phyloP scores from a whole-genome alignment of 1,140 invertebrate species.

The Lepidotrigona ventralis region DNA sequence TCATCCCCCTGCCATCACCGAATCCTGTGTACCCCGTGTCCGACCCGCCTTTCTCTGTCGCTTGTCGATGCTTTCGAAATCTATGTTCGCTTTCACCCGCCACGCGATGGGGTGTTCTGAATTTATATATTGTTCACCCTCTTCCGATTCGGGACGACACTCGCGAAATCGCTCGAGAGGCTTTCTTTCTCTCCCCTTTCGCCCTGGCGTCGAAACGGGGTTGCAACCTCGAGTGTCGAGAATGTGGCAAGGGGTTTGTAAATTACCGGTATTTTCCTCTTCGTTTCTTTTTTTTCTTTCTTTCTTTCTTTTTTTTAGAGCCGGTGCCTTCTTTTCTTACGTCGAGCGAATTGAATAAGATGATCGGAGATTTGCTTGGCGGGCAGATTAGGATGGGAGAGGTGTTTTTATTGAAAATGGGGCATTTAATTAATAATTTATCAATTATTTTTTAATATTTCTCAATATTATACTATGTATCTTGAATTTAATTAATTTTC shows the following conservation, averaged over 20 bases:
- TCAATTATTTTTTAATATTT: no score
- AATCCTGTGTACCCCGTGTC: background rate
- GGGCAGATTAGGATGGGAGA: background rate
- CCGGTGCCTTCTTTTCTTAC: background rate
- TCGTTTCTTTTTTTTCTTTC: background rate
- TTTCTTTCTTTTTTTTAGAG: background rate
- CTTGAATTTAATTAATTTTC: no score
- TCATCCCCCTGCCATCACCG: background rate
- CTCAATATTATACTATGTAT: no score
- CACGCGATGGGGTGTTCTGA: slow-evolving; percentile 44
- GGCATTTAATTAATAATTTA: no score
- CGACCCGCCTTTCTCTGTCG: slow-evolving; percentile 33
- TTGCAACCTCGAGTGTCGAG: slow-evolving; percentile 19
- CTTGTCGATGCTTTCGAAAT: slow-evolving; percentile 58
- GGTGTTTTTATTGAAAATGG: background rate
- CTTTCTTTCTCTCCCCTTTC: slow-evolving; percentile 24
- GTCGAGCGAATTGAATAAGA: background rate
- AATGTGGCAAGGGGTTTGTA: slow-evolving; percentile 48
- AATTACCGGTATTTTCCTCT: slow-evolving; percentile 48
- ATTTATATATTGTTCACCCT: slow-evolving; percentile 62
- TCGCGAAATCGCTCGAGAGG: slow-evolving; percentile 60
- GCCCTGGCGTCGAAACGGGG: background rate
- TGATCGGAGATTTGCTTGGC: slow-evolving; percentile 25
- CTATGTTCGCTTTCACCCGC: slow-evolving; percentile 44
- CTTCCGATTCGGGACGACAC: slow-evolving; percentile 62